These are phyloP conservation scores for Rhagophthalmus giganteus DNA, from an alignment of 2,888 invertebrate species.

Conservation along the genomic window DNA sequence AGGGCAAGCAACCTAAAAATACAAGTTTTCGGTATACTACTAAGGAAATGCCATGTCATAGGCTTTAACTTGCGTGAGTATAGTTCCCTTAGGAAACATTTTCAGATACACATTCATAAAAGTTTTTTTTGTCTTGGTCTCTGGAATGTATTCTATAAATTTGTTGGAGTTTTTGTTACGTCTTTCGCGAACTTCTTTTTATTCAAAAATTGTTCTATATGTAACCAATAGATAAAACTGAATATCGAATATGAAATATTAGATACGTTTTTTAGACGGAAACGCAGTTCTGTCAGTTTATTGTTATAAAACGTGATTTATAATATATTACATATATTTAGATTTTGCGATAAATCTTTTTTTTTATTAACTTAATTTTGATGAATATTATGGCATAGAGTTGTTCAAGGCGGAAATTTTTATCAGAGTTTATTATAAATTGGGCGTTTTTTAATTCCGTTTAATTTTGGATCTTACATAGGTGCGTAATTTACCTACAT, in stretches of 20 bases:
- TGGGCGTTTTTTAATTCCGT: too few species aligned
- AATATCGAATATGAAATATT: neutral
- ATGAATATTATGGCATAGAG: too few species aligned
- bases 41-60: neutral
- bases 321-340: too few species aligned
- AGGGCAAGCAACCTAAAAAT: neutral
- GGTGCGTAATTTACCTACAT: neutral
- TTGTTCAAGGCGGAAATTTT: too few species aligned
- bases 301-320: neutral
- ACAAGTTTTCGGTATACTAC: neutral
- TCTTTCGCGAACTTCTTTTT: neutral
- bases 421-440: too few species aligned
- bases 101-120: neutral
- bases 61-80: neutral
- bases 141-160: neutral
- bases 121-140: neutral
- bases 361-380: too few species aligned
- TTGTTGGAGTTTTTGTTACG: neutral
- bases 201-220: neutral
- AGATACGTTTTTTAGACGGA: neutral
- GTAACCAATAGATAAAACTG: neutral
- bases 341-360: too few species aligned
- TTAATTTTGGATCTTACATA: neutral
- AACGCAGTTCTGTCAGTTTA: neutral
- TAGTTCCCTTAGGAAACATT: neutral